Evolutionary conservation across 2,113 vertebrate species (phyloP), one percentile per base, ranked within the genome.

Genomic region (Microtus richardsoni): DNA sequence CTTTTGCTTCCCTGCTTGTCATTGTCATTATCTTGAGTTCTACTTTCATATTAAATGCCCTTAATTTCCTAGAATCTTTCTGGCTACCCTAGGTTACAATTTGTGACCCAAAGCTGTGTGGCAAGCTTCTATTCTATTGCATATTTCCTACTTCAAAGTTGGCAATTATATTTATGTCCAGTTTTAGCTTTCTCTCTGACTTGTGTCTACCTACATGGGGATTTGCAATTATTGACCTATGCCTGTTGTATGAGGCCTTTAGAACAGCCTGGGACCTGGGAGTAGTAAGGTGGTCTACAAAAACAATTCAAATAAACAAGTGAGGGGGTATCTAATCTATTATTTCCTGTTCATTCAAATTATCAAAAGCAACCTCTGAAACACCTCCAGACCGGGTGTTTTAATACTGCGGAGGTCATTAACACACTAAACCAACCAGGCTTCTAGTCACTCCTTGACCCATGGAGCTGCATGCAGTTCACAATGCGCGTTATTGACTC

Each of bases 401-500:
- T 96, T 60, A 93, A 6, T 92, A 2, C 19, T 95, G 47, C 44
- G 54, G 0, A 54, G 52, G 86, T 86, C 44, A 93, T 68, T n/a
- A 89, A 49, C 88, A 28, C 89, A 71, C 71, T 58, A 92, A 92
- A 77, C 16, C 91, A 93, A 70, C 47, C 16, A 92, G 66, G 44
- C 54, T n/a, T 17, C 70, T 49, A n/a, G 94, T 96, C 41, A 93
- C 30, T 93, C 78, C 91, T 95, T 96, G 83, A 11, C 96, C 88
- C 39, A 80, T 88, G 93, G 96, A 97, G 97, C 70, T 21, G 70
- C 17, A 86, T 58, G 0, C 54, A 74, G 88, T 95, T 82, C 91
- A 77, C 88, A 93, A 97, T 96, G 96, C 36, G 64, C 92, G 82
- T 89, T 95, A 97, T 94, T 98, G 97, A 97, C 98, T 98, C 96